Evolutionary conservation across 2,797 vertebrate species (phyloP), one percentile per base, ranked within the genome.

Genomic region (Stomatorhinus walkeri): DNA sequence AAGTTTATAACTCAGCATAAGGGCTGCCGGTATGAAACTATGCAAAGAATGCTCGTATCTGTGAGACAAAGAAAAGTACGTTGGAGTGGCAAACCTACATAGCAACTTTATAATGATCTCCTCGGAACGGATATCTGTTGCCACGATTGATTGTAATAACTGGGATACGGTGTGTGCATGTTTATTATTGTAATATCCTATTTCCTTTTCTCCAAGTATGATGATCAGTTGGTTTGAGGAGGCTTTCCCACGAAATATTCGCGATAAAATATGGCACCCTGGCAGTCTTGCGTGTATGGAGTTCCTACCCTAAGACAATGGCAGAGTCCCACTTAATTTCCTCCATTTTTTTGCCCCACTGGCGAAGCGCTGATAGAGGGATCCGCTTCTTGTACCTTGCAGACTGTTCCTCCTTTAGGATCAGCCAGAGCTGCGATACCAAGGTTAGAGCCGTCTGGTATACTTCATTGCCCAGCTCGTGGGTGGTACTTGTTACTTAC

Each of bases 331-430:
- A 61, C 52, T 64, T 49, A 46, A 91, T 92, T 4, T 16, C 92
- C 14, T n/a, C 92, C 12, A 83, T 93, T 1, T 89, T 92, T 16
- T 91, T 97, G 19, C 95, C 95, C 0, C 92, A 93, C 51, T 94
- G 95, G 93, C 92, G 93, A n/a, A 92, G 90, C 0, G 93, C 93
- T 0, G 91, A 89, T 19, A 89, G 93, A 36, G 95, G 91, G 89
- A 93, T 96, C 52, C 94, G 96, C 43, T 96, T 93, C 79, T 91
- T 97, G 85, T 94, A 95, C 85, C 52, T 97, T 76, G 91, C 91
- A 19, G 91, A 93, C 51, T 54, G 89, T 9, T 92, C 92, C 0
- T 94, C 95, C 3, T 96, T 97, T 89, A 93, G 92, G 5, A 88
- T 96, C 83, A 92, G 91, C 72, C 81, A 89, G 1, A 89, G 89